Conservation (phyloP, 2,797 vertebrate genomes). For the Simalia tracyae region DNA sequence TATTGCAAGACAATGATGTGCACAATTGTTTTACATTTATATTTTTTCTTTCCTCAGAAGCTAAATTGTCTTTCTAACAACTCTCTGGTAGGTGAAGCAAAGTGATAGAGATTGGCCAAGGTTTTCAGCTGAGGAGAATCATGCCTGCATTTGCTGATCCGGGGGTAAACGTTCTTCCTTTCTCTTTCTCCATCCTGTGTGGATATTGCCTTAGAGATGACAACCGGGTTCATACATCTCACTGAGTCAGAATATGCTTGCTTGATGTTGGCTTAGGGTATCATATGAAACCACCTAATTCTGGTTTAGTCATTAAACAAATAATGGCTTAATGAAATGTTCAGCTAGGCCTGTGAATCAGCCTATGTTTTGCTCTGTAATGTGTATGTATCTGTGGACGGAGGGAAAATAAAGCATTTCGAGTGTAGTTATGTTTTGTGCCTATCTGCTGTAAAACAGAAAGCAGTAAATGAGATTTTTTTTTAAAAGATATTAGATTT, state of each 20-base stretch:
- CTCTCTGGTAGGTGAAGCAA: background rate
- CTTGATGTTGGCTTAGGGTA: background rate
- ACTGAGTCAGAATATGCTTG: background rate
- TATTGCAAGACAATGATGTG: no score
- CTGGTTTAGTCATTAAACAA: background rate
- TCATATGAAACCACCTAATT: background rate
- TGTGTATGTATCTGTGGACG: no score
- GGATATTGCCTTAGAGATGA: background rate
- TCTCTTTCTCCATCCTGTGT: background rate
- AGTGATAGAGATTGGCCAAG: background rate
- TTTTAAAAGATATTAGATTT: no score
- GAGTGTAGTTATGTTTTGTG: no score
- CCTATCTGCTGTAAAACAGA: no score
- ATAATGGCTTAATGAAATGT: background rate
- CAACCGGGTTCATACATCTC: background rate
- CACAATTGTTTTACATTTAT: no score
- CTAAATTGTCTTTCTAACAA: no score
- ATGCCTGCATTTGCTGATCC: background rate
- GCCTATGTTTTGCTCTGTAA: background rate
- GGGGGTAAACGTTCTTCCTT: background rate
- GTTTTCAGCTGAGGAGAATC: background rate
- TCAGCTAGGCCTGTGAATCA: background rate
- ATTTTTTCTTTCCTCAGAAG: no score
- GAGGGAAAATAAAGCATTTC: no score
- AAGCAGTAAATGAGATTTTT: no score